phyloP scores from a whole-genome alignment of 2,888 invertebrate species.

The Tetranychus truncatus region DNA sequence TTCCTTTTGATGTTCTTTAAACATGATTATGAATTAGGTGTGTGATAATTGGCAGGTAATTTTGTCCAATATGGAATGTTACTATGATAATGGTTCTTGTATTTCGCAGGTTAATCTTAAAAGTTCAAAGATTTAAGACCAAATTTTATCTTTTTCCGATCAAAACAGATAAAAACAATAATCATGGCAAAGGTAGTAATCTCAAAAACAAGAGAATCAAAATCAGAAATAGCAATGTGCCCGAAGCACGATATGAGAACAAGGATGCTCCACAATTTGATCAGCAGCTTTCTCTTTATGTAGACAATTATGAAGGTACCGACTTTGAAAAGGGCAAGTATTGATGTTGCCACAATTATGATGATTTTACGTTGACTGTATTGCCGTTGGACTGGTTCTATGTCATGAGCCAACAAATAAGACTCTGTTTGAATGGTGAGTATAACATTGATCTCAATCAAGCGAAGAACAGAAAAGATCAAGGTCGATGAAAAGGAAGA shows the following conservation, averaged over 20 bases:
- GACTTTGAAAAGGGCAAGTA: not conserved
- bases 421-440: conserved; percentile 5
- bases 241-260: not conserved
- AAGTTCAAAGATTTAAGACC: not conserved
- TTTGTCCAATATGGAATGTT: not conserved
- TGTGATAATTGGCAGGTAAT: too few species aligned
- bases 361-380: not conserved
- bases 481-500: not conserved
- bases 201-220: conserved; percentile 4
- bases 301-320: not conserved
- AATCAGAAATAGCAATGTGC: not conserved
- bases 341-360: conserved; percentile 3
- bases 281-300: not conserved
- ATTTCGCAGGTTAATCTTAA: not conserved
- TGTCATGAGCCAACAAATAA: not conserved
- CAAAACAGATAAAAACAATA: not conserved
- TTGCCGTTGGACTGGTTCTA: not conserved
- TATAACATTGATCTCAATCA: not conserved
- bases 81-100: not conserved
- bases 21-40: too few species aligned
- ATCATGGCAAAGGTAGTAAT: not conserved
- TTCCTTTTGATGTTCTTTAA: too few species aligned
- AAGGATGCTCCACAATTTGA: conserved; percentile 3
- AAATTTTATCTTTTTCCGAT: not conserved
- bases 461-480: not conserved